Evolutionary conservation across 2,797 vertebrate species (phyloP).

Genomic region (Hirundo rustica): DNA sequence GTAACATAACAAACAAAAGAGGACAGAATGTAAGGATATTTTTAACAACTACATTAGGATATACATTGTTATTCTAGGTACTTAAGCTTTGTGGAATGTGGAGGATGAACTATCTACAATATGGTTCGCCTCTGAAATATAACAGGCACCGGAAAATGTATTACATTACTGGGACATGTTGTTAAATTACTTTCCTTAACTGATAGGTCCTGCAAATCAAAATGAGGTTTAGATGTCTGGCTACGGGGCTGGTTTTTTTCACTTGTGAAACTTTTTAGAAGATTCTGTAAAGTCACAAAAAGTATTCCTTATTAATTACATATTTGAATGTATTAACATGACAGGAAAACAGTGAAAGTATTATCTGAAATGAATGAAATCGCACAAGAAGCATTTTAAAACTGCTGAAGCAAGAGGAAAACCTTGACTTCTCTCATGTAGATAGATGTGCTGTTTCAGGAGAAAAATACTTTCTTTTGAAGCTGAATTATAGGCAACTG

Average conservation of each 20-base stretch:
- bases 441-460: neutral
- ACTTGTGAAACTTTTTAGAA: neutral
- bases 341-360: neutral
- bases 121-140: neutral
- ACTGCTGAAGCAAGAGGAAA: neutral
- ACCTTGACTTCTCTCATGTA: neutral
- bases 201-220: neutral
- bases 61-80: neutral
- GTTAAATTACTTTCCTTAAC: neutral
- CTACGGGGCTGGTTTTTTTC: accelerated
- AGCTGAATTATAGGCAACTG: neutral
- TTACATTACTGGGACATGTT: neutral
- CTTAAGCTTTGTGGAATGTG: neutral
- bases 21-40: neutral
- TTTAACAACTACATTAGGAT: neutral
- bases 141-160: neutral
- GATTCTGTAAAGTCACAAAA: neutral
- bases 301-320: neutral
- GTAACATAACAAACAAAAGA: neutral
- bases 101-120: neutral
- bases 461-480: neutral
- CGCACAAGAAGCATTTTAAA: neutral
- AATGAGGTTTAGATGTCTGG: neutral
- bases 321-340: neutral
- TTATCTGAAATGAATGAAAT: neutral